These are phyloP conservation scores for Hylaeus anthracinus DNA, from an alignment of 1,140 invertebrate genomes.

Conservation along the genomic window DNA sequence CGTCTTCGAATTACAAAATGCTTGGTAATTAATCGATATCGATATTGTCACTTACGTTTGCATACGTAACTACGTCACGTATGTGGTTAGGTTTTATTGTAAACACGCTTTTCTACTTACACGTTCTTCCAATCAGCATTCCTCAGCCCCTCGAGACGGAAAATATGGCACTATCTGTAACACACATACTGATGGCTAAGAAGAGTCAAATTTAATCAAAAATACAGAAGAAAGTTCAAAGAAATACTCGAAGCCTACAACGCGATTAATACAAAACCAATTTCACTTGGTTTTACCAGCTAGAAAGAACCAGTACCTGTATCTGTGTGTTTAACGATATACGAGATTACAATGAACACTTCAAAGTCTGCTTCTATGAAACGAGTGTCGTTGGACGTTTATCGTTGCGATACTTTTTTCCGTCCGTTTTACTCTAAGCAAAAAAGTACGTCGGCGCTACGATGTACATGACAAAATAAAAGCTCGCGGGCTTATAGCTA, in stretches of 20 bases:
- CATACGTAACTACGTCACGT: conserved; percentile 2
- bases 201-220: too few species aligned
- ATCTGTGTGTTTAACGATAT: background rate
- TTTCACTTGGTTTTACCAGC: background rate
- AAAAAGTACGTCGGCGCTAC: background rate
- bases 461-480: background rate
- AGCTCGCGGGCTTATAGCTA: background rate
- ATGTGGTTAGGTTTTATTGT: background rate
- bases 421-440: background rate
- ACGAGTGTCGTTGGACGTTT: background rate
- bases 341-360: background rate
- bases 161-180: too few species aligned
- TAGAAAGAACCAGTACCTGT: background rate
- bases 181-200: too few species aligned
- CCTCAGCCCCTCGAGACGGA: too few species aligned
- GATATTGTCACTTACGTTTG: background rate
- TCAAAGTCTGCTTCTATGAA: conserved; percentile 1
- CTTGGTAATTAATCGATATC: background rate
- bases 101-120: background rate
- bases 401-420: background rate
- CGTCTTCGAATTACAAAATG: background rate
- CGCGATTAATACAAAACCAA: background rate
- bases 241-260: background rate
- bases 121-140: too few species aligned
- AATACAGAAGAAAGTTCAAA: too few species aligned